These are phyloP conservation scores for Andricus curvator DNA, from an alignment of 2,888 invertebrate genomes.

Conservation along the genomic window DNA sequence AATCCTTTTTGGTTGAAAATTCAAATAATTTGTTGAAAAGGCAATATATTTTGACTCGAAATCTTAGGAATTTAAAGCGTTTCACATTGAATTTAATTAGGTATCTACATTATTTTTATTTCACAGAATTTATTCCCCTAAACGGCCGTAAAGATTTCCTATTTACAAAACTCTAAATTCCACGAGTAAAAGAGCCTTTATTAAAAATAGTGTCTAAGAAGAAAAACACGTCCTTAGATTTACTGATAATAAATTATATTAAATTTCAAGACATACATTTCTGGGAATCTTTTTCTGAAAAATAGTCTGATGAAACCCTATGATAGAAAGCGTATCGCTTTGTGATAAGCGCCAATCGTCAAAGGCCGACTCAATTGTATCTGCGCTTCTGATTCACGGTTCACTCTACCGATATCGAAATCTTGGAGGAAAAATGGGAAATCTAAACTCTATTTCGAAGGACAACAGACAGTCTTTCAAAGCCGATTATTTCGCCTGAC, in stretches of 20 bases:
- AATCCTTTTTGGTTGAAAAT: too few species aligned
- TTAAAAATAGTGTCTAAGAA: not conserved
- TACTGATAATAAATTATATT: not conserved
- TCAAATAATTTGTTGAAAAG: too few species aligned
- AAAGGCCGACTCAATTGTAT: conserved; percentile 21
- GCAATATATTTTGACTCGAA: too few species aligned
- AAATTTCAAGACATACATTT: conserved; percentile 7
- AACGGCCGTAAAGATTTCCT: too few species aligned
- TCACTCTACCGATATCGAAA: not conserved
- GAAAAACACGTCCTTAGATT: not conserved
- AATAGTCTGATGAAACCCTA: conserved; percentile 15
- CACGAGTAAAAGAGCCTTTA: not conserved
- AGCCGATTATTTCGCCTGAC: conserved; percentile 50
- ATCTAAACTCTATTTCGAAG: conserved; percentile 4
- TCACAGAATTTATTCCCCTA: too few species aligned
- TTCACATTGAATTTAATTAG: too few species aligned
- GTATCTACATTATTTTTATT: too few species aligned
- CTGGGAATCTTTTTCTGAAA: conserved; percentile 12
- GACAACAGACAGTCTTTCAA: conserved; percentile 16
- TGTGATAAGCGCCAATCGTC: conserved; percentile 28
- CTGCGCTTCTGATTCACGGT: conserved; percentile 9
- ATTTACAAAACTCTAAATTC: not conserved
- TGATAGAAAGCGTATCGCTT: conserved; percentile 29
- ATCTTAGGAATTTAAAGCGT: too few species aligned
- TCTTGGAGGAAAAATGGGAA: not conserved